Base-by-base conservation (phyloP, 2,113 vertebrate species). In the Triplophysa siluroides region DNA sequence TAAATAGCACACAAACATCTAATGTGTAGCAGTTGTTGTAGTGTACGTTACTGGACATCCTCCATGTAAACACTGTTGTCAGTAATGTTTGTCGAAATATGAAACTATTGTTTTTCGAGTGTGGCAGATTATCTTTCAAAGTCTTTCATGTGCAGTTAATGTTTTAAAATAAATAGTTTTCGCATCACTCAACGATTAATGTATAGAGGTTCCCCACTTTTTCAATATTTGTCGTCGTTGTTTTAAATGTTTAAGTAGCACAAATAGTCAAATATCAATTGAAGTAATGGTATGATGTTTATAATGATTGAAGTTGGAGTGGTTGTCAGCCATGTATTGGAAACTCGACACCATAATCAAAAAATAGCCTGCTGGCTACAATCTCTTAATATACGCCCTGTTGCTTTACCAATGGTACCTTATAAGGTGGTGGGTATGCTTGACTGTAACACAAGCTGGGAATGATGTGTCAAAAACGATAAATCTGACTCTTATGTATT, bases 371-470 rank as follows among this genome's bases (percentile, higher is more conserved):
- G 7, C 4, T 7, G 4, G 16, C 2, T 23, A 19, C 11, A 58
- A 9, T 47, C 14, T 45, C 82, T 24, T 38, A 71, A 83, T 64
- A 76, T 71, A 65, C 47, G n/a, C 33, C 1, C 12, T 8, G 24
- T 56, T 58, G 47, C 54, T 63, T 47, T 52, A 18, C 13, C 5
- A 21, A 21, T 24, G 16, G 24, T 38, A 0, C 29, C 52, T 11
- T 50, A 24, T 33, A 73, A 10, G 71, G 71, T 18, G 8, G 3
- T 10, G 54, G 5, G 19, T 58, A 3, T 58, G n/a, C 14, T 54
- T 54, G 50, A 10, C 19, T 58, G 54, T 16, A 21, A 41, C 12
- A 9, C 11, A 3, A 60, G 54, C 14, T 56, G 4, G 8, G 26
- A 71, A n/a, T 56, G 10, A 3, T 54, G 8, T 26, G 18, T 19